phyloP scores from a whole-genome alignment of 1,140 invertebrate genomes.

The Arion vulgaris region DNA sequence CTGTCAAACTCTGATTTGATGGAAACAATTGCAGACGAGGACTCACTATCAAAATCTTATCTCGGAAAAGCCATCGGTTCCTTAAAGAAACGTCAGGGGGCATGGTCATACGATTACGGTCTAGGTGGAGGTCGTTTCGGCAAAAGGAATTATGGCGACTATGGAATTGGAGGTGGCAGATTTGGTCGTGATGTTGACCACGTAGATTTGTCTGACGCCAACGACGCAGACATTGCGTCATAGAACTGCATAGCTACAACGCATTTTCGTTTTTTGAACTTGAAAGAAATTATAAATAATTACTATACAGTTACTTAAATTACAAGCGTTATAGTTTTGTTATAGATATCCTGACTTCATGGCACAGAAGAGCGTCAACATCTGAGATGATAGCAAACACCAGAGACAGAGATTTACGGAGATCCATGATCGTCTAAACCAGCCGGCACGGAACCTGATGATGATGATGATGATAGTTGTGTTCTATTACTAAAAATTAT shows the following conservation, averaged over 20 bases:
- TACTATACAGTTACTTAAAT: too few relatives aligned
- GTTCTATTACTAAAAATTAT: too few relatives aligned
- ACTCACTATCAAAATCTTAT: not conserved
- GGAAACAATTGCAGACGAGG: not conserved
- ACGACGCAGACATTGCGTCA: conserved; percentile 30
- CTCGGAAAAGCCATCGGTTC: conserved; percentile 27
- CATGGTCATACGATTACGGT: conserved; percentile 67
- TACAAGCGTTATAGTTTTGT: too few relatives aligned
- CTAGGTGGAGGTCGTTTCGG: conserved; percentile 67
- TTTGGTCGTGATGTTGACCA: conserved; percentile 64
- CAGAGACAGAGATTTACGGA: too few relatives aligned
- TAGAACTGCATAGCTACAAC: not conserved
- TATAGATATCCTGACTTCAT: too few relatives aligned
- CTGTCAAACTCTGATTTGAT: not conserved
- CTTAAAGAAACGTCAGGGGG: conserved; percentile 60
- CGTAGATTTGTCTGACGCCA: conserved; percentile 51
- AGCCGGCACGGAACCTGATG: too few relatives aligned
- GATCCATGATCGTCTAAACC: too few relatives aligned
- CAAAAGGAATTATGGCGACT: conserved; percentile 61
- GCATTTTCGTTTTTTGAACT: not conserved
- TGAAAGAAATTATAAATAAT: not conserved
- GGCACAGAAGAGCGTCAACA: too few relatives aligned
- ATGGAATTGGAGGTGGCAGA: conserved; percentile 60
- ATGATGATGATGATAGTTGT: too few relatives aligned
- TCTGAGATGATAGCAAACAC: too few relatives aligned